Evolutionary conservation across 2,888 invertebrate species (phyloP).

Genomic region (Camponotus fellah): DNA sequence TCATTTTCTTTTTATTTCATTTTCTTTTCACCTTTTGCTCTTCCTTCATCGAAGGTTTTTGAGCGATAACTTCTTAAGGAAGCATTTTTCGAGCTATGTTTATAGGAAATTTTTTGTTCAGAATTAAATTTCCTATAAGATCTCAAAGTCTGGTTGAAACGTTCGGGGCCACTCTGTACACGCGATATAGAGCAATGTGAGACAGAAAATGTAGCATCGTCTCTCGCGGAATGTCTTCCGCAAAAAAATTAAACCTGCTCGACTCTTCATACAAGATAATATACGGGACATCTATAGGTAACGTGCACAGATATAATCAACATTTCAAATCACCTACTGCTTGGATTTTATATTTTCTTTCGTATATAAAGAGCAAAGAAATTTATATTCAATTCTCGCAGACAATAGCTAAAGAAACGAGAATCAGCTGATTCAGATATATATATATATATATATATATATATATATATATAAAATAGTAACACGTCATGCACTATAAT

Average conservation of each 20-base stretch:
- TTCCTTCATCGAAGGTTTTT: no score
- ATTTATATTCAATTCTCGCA: not conserved
- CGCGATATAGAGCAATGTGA: not conserved
- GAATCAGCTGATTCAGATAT: not conserved
- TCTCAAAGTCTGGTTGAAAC: no score
- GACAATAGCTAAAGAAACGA: not conserved
- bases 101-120: no score
- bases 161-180: no score
- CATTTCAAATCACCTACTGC: not conserved
- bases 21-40: no score
- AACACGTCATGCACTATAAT: not conserved
- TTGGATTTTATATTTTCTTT: not conserved
- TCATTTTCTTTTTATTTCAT: no score
- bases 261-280: not conserved
- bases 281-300: not conserved
- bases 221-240: constrained; percentile 20
- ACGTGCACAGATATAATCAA: not conserved
- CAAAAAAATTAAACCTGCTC: not conserved
- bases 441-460: not conserved
- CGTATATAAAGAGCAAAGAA: not conserved
- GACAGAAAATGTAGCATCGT: not conserved
- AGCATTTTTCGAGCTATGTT: no score
- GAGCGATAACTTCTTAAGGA: no score
- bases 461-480: not conserved
- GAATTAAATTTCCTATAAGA: no score